A percentile compares a stretch with the other conserved stretches of the same genome.
Conservation (phyloP, 2,113 vertebrate species). For the Glaucidium brasilianum region DNA sequence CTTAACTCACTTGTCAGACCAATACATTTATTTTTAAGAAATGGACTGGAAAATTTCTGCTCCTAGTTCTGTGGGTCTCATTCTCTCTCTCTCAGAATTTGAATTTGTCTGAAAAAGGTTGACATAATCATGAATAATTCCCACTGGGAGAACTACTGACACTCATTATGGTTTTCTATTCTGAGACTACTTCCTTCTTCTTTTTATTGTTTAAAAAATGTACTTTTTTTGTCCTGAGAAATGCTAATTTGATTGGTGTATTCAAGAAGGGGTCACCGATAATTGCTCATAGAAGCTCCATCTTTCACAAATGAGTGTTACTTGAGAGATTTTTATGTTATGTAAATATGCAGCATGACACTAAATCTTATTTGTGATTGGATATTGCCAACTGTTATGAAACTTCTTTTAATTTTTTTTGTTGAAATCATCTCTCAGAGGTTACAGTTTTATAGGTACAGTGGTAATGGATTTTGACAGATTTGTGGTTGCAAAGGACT, state of each 20-base stretch:
- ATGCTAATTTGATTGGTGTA: constrained; percentile 4
- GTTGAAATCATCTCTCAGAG: background rate
- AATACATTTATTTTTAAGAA: background rate
- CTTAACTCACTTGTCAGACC: background rate
- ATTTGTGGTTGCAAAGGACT: background rate
- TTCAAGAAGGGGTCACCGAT: background rate
- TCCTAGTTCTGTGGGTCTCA: background rate
- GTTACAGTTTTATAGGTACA: background rate
- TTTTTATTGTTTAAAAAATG: background rate
- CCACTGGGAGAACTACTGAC: background rate
- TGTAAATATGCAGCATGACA: background rate
- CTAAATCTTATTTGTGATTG: background rate
- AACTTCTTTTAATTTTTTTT: background rate
- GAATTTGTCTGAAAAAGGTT: constrained; percentile 29
- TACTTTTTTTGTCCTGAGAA: background rate
- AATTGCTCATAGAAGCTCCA: background rate
- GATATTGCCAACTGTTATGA: background rate
- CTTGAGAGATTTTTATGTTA: background rate
- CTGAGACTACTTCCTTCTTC: background rate
- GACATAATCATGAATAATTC: constrained; percentile 50
- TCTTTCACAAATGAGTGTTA: background rate
- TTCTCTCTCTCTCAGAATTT: background rate
- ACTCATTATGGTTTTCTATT: constrained; percentile 32
- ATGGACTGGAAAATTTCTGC: background rate
- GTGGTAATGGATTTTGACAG: constrained; percentile 20